Evolutionary conservation across 2,888 invertebrate species (phyloP), one percentile per base, ranked within the genome.

Genomic region (Lacanobia wlatinum): DNA sequence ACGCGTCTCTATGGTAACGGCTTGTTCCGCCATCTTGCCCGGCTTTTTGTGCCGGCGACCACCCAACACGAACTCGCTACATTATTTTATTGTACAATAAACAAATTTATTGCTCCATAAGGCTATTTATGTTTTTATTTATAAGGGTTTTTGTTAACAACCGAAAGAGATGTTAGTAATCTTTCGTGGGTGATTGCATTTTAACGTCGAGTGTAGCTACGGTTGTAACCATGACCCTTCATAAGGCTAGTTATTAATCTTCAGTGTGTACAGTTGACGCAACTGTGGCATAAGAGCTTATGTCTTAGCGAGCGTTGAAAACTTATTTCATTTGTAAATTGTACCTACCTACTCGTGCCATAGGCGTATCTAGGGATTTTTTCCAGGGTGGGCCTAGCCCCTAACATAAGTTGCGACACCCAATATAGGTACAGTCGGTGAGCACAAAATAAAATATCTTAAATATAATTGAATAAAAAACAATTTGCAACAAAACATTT

Each of bases 21-120:
- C 87, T 90, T 87, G 89, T 80, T 83, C 92, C 89, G 91, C 93
- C 93, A 92, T 92, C 91, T 92, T 92, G 89, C 85, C 80, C 87
- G 85, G 91, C 90, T 93, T 93, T 94, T 94, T 94, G 92, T 93
- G 85, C 86, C 90, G 87, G 83, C 90, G 96, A 96, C 96, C 96
- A 96, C 96, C 96, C 96, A 96, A 88, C 92, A 91, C 91, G 95
- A 90, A 89, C 91, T 90, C 89, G 92, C 93, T 92, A 93, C 93
- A 95, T 96, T 95, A 96, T 95, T 96, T 96, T 96, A 96, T 96
- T 95, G 94, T 95, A 95, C 94, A 93, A 95, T 96, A 95, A 96
- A 96, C 94, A 95, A 95, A 96, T 96, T 96, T 96, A 96, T 95
- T 95, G 93, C 95, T 93, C 92, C 94, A 95, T 94, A 95, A 94